Evolutionary conservation across 35 echinoderm and acorn worm genomes (phyloP).

Genomic region (Antedon bifida): DNA sequence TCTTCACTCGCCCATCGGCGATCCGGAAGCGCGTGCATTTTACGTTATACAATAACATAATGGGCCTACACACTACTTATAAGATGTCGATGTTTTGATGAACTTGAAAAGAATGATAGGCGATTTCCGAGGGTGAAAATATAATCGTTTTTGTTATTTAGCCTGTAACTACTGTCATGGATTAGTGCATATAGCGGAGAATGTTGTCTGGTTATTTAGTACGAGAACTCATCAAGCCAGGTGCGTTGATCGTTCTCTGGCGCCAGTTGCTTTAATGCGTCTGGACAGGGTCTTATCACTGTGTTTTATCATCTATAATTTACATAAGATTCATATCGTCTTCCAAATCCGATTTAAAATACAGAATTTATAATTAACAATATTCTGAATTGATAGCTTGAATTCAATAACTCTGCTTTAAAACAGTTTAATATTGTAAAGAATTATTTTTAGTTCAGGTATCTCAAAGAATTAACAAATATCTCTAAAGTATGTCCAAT

Average conservation of each 20-base stretch:
- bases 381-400: too few species aligned
- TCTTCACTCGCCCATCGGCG: background rate
- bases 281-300: background rate
- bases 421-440: too few species aligned
- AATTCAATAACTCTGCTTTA: too few species aligned
- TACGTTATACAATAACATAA: background rate
- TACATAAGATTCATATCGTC: background rate
- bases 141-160: background rate
- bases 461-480: too few species aligned
- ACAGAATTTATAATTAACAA: too few species aligned
- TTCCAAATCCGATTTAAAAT: background rate
- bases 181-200: background rate
- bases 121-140: background rate
- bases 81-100: background rate
- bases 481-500: too few species aligned
- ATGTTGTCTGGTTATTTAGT: background rate
- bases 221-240: background rate
- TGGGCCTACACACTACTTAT: background rate
- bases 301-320: background rate
- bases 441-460: too few species aligned
- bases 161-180: background rate
- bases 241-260: background rate
- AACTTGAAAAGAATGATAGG: background rate
- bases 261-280: background rate
- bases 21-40: background rate